These are phyloP conservation scores for Bombus fervidus DNA, from an alignment of 1,140 invertebrate species.

Conservation along the genomic window DNA sequence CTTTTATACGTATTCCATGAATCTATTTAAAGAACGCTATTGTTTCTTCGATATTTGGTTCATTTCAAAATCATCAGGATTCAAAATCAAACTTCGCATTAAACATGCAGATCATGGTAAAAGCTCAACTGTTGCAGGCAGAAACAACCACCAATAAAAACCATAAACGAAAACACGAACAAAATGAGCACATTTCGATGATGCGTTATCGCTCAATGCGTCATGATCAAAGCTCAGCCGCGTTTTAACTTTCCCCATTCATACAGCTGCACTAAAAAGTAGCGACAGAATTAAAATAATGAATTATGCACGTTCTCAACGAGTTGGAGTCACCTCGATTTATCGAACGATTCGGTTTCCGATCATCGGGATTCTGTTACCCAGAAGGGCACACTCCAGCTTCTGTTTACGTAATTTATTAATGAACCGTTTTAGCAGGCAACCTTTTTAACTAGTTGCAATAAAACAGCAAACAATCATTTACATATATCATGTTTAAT, in stretches of 20 bases:
- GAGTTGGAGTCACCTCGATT: neutral
- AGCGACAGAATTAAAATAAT: constrained; percentile 13
- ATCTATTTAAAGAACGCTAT: no score
- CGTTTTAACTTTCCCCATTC: neutral
- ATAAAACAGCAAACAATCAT: constrained; percentile 12
- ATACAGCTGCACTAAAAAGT: neutral
- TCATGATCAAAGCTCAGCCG: neutral
- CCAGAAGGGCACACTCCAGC: neutral
- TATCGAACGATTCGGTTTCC: constrained; percentile 10
- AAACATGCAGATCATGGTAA: neutral
- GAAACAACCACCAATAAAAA: neutral
- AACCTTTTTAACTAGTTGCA: neutral
- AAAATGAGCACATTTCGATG: neutral
- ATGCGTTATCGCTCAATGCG: neutral
- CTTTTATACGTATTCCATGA: no score
- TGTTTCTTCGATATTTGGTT: no score
- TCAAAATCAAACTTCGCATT: neutral
- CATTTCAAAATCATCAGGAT: neutral
- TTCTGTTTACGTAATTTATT: constrained; percentile 13
- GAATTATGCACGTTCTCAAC: neutral
- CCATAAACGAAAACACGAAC: neutral
- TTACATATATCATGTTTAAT: neutral
- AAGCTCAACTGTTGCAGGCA: neutral
- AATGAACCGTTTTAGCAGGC: neutral
- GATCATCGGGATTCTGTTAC: constrained; percentile 1